A percentile compares a stretch with the other conserved stretches of the same genome.
Evolutionary conservation across 1,140 invertebrate species (phyloP).

Genomic region (Heliconius himera): DNA sequence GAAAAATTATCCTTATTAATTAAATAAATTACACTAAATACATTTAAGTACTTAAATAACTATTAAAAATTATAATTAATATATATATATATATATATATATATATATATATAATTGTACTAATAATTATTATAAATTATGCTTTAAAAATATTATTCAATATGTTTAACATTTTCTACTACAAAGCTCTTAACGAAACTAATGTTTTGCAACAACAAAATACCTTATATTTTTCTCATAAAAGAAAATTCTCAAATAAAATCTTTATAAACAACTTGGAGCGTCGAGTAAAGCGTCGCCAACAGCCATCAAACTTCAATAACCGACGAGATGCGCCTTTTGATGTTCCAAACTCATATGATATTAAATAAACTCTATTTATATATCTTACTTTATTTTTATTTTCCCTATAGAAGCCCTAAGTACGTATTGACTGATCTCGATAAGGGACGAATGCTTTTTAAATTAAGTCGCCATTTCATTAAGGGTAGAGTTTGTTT

Average conservation of each 20-base stretch:
- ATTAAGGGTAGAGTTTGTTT: constrained; percentile 35
- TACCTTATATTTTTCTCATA: neutral
- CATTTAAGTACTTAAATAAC: too few species aligned
- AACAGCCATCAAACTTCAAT: constrained; percentile 59
- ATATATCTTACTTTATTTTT: constrained; percentile 48
- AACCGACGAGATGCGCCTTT: constrained; percentile 52
- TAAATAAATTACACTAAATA: too few species aligned
- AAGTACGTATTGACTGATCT: constrained; percentile 27
- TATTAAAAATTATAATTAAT: too few species aligned
- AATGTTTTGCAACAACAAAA: neutral
- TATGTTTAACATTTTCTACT: neutral
- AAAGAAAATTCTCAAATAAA: constrained; percentile 2
- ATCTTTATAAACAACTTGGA: constrained; percentile 42
- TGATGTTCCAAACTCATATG: constrained; percentile 51
- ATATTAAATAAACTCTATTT: constrained; percentile 62
- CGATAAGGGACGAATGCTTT: constrained; percentile 30
- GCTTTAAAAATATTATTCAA: neutral
- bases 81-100: too few species aligned
- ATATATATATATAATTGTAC: too few species aligned
- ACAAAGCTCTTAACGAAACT: neutral
- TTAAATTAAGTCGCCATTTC: constrained; percentile 46
- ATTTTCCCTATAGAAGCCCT: constrained; percentile 36
- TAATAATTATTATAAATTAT: too few species aligned
- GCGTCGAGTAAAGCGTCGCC: constrained; percentile 26
- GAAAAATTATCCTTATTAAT: too few species aligned